Base-by-base conservation (phyloP, 2,888 invertebrate species). In the Balanococcus diminutus region DNA sequence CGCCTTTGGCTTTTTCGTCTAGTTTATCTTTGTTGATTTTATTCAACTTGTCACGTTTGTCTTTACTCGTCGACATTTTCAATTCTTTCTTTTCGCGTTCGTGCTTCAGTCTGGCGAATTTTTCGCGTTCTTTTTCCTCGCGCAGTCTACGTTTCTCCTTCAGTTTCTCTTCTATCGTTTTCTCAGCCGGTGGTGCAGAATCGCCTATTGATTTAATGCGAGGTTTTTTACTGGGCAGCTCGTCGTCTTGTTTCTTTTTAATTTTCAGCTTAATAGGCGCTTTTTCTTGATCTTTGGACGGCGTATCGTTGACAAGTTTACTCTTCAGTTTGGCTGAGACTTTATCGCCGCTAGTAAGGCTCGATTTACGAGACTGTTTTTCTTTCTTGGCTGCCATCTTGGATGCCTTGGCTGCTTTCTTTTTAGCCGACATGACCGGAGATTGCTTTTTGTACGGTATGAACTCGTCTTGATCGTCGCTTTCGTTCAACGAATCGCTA, bases 61-160 rank as follows among this genome's bases (percentile, higher is more conserved):
- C 87, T 87, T 87, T 87, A 22, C 46, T 36, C 16, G 42, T 84
- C n/a, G 25, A 14, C 16, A 67, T 36, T 31, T 87, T 86, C 72
- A 22, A 51, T 82, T 87, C 87, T 56, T 86, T 85, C 16, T 51
- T 85, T 14, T 85, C 85, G 25, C 89, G 93, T 93, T 88, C 94
- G 92, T 89, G 94, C 94, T 87, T 94, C 94, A 31, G 91, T 91
- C 88, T 92, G 92, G 87, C 84, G 86, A 81, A 86, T 86, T 86
- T 88, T 87, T 79, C 86, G 84, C 81, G 88, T 87, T 84, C 86
- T 87, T 86, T 88, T 87, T 61, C 84, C 87, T 87, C 87, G 87
- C 42, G 88, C 88, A 39, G 87, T 87, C 87, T 86, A 87, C 87
- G 88, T 79, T 85, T 88, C 87, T 84, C 87, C 86, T 25, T 87